These are phyloP conservation scores for Lepidothrix coronata DNA, from an alignment of 2,113 vertebrate species.

Conservation along the genomic window DNA sequence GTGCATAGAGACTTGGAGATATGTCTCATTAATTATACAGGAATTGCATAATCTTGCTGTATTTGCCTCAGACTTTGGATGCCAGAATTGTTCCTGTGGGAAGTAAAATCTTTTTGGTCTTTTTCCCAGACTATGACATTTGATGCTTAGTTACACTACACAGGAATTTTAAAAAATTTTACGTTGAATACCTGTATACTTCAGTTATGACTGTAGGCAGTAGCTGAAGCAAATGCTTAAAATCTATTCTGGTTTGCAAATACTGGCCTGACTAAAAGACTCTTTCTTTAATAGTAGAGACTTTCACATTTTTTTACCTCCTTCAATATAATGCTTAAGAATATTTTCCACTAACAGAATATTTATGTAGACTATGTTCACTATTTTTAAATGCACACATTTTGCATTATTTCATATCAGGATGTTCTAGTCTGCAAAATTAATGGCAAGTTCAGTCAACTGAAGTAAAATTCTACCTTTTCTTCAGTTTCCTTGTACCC, in stretches of 20 bases:
- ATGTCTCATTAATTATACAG: not conserved
- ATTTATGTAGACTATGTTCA: not conserved
- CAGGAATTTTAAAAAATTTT: not conserved
- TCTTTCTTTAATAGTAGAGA: not conserved
- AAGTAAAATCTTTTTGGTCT: not conserved
- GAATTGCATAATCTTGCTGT: not conserved
- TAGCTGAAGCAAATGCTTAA: not conserved
- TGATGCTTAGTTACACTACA: not conserved
- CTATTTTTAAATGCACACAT: not conserved
- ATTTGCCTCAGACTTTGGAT: not conserved
- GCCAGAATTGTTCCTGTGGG: not conserved
- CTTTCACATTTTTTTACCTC: not conserved
- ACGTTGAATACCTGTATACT: not conserved
- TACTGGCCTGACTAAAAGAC: not conserved
- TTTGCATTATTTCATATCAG: not conserved
- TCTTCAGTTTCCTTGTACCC: not conserved
- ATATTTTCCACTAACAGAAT: not conserved
- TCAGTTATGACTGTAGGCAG: not conserved
- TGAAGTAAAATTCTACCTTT: not conserved
- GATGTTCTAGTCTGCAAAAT: not conserved
- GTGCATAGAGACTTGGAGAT: not conserved
- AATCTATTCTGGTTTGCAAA: not conserved
- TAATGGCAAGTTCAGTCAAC: not conserved
- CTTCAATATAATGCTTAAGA: not conserved
- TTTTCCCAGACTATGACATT: not conserved